phyloP scores from a whole-genome alignment of 2,113 vertebrate genomes.

The Lucifuga dentata region DNA sequence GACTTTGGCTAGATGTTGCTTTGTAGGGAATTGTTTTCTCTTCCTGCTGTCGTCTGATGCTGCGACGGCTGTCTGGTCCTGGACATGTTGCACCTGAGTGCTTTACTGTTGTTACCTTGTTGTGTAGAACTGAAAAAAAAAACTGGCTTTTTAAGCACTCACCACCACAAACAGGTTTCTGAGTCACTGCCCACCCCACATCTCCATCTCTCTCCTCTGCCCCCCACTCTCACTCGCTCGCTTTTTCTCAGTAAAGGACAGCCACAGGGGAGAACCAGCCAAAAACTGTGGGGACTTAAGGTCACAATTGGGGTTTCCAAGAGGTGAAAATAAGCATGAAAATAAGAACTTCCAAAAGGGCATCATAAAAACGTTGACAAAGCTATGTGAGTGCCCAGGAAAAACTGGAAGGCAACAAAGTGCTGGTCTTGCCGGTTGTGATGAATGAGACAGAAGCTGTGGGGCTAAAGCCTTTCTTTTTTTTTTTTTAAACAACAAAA shows the following conservation, averaged over 20 bases:
- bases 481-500: constrained; percentile 64
- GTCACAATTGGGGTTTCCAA: constrained; percentile 26
- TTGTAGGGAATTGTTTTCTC: constrained; percentile 11
- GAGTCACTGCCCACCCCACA: constrained; percentile 49
- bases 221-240: constrained; percentile 22
- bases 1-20: constrained; percentile 13
- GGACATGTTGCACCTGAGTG: constrained; percentile 43
- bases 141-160: no score
- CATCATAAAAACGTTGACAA: constrained; percentile 69
- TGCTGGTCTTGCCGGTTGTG: constrained; percentile 60
- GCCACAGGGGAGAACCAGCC: constrained; percentile 13
- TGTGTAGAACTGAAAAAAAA: constrained; percentile 44
- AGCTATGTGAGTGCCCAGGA: constrained; percentile 60
- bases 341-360: constrained; percentile 67
- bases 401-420: constrained; percentile 70
- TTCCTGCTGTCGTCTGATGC: constrained; percentile 9
- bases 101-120: constrained; percentile 26
- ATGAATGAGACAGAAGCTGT: constrained; percentile 71
- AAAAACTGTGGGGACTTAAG: constrained; percentile 38
- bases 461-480: constrained; percentile 60
- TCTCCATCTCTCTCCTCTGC: neutral
- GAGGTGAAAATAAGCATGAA: constrained; percentile 43
- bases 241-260: constrained; percentile 42
- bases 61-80: constrained; percentile 23
- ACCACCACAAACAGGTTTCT: constrained; percentile 65